phyloP scores from a whole-genome alignment of 2,797 vertebrate genomes.

The Oryzias dopingdopingensis region DNA sequence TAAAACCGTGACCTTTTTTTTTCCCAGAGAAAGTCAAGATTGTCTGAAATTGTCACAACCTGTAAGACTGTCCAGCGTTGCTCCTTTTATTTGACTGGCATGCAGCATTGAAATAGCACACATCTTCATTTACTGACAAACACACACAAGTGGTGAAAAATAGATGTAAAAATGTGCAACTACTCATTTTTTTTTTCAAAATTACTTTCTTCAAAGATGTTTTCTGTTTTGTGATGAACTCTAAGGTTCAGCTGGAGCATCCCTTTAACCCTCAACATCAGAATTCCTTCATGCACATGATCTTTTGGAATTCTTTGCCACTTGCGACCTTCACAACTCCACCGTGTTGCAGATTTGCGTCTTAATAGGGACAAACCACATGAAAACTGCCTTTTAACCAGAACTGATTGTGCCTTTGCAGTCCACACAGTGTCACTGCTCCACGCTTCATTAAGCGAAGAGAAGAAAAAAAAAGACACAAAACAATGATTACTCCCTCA shows the following conservation, averaged over 20 bases:
- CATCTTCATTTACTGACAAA: too few relatives aligned
- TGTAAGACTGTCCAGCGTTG: neutral
- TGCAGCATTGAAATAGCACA: too few relatives aligned
- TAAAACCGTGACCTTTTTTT: neutral
- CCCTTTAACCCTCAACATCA: neutral
- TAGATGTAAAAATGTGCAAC: too few relatives aligned
- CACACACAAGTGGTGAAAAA: too few relatives aligned
- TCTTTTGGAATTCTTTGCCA: conserved; percentile 12
- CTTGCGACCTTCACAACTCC: conserved; percentile 11
- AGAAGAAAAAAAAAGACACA: conserved; percentile 10
- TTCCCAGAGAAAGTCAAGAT: too few relatives aligned
- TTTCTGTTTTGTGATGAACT: too few relatives aligned
- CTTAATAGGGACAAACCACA: conserved; percentile 31
- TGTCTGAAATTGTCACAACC: neutral
- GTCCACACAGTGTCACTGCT: conserved; percentile 42
- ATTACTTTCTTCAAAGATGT: too few relatives aligned
- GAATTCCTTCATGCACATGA: neutral
- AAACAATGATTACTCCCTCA: conserved; percentile 19
- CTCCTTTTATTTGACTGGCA: neutral
- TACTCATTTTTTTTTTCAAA: too few relatives aligned
- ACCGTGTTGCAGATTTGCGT: conserved; percentile 21
- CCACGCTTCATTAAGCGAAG: conserved; percentile 40
- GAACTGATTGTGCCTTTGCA: conserved; percentile 28
- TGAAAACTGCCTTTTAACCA: conserved; percentile 36
- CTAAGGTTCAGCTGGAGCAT: too few relatives aligned